Conservation (phyloP, 2,888 invertebrate species). For the Macrophya annulata region DNA sequence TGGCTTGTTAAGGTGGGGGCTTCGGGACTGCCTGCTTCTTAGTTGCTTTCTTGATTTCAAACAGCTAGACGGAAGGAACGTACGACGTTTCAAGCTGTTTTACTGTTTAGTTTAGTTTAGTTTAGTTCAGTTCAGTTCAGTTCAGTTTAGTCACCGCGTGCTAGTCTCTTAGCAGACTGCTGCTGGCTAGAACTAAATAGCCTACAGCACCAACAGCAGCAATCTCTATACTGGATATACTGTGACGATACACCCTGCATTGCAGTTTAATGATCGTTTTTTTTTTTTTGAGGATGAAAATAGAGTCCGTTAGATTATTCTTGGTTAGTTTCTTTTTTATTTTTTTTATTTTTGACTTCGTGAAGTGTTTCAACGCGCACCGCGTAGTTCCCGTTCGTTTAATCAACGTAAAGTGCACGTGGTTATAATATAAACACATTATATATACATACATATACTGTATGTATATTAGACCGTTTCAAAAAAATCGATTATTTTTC, state of each 20-base stretch:
- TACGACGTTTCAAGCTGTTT: background rate
- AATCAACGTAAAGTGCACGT: too few species aligned
- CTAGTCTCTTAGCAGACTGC: background rate
- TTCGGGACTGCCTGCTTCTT: background rate
- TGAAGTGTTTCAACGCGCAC: too few species aligned
- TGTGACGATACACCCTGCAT: background rate
- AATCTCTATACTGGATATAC: background rate
- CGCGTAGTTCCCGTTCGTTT: too few species aligned
- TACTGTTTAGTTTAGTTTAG: slow-evolving; percentile 22
- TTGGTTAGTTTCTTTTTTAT: too few species aligned
- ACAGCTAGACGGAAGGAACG: background rate
- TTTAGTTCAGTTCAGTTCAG: slow-evolving; percentile 15
- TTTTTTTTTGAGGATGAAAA: background rate
- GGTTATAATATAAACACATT: too few species aligned
- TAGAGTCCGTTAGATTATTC: background rate
- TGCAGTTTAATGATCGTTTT: too few species aligned
- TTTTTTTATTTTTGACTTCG: too few species aligned
- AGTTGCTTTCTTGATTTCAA: background rate
- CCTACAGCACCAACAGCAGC: background rate
- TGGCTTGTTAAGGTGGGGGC: background rate
- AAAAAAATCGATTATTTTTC: too few species aligned
- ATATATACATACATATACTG: too few species aligned
- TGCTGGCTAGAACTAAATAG: too few species aligned
- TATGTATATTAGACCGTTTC: too few species aligned
- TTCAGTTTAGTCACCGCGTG: background rate